Percentiles rank a stretch among this genome's conserved stretches.
These are phyloP conservation scores for Thryonomys swinderianus DNA, from an alignment of 2,113 vertebrate species.

Conservation along the genomic window DNA sequence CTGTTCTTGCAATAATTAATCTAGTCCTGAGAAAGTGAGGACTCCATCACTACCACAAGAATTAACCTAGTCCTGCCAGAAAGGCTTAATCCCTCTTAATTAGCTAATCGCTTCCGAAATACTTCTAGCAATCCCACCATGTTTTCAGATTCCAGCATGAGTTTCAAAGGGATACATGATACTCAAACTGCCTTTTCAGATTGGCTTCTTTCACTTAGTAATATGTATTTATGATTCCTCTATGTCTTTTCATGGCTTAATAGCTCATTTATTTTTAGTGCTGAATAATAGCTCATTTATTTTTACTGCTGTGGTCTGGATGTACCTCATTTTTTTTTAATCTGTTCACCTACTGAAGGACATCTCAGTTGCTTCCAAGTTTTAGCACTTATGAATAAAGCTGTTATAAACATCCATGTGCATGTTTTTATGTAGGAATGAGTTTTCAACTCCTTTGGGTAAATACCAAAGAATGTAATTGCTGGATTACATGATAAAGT, in stretches of 20 bases:
- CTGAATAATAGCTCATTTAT: conserved; percentile 17
- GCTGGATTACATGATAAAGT: background rate
- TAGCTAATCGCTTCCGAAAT: background rate
- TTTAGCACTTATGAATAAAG: background rate
- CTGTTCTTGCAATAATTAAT: background rate
- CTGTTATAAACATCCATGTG: background rate
- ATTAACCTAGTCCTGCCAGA: background rate
- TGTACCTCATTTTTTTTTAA: background rate
- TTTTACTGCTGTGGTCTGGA: background rate
- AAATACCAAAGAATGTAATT: background rate
- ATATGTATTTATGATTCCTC: background rate
- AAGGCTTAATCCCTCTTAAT: background rate
- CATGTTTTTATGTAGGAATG: background rate
- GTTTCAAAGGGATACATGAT: background rate
- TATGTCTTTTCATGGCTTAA: background rate
- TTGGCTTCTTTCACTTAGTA: background rate
- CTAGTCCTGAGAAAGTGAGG: background rate
- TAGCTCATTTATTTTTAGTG: background rate
- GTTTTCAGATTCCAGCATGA: background rate
- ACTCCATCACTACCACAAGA: background rate
- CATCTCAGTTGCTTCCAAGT: background rate
- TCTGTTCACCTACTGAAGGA: background rate
- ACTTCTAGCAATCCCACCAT: background rate
- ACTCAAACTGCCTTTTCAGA: background rate
- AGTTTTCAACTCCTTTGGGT: background rate